Conservation (phyloP, 2,888 invertebrate species). For the Opisthograptis luteolata region DNA sequence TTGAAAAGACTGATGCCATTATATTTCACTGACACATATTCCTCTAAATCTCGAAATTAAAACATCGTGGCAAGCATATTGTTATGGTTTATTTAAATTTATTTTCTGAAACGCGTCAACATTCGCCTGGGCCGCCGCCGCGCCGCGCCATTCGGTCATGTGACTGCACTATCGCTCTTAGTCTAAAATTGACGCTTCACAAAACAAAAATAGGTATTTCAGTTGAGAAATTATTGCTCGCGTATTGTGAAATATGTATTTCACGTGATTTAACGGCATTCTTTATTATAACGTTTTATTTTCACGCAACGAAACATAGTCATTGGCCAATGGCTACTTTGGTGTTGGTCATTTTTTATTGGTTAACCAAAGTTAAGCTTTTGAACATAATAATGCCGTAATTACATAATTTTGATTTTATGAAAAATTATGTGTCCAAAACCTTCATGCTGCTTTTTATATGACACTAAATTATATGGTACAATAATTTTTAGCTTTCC, state of each 20-base stretch:
- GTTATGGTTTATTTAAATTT: conserved; percentile 73
- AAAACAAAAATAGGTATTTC: conserved; percentile 40
- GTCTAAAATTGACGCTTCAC: conserved; percentile 57
- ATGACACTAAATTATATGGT: conserved; percentile 11
- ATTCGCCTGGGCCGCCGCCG: conserved; percentile 48
- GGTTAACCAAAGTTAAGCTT: no score
- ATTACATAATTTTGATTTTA: no score
- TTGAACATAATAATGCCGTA: no score
- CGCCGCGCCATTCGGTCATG: no score
- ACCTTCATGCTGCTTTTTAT: neutral
- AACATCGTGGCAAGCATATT: conserved; percentile 51
- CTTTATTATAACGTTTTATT: conserved; percentile 26
- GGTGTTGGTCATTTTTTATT: conserved; percentile 20
- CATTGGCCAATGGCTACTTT: conserved; percentile 24
- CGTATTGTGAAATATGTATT: conserved; percentile 41
- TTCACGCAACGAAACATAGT: conserved; percentile 17
- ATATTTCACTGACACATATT: conserved; percentile 49
- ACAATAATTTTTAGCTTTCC: conserved; percentile 22
- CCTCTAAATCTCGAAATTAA: conserved; percentile 57
- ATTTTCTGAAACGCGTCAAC: conserved; percentile 67
- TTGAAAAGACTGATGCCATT: conserved; percentile 63
- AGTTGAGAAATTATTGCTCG: conserved; percentile 41
- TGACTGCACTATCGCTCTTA: conserved; percentile 58
- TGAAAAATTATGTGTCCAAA: no score
- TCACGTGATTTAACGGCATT: conserved; percentile 24